Percentiles rank a stretch among this genome's conserved stretches.
phyloP scores from a whole-genome alignment of 2,888 invertebrate genomes.

The Tipula confusa region DNA sequence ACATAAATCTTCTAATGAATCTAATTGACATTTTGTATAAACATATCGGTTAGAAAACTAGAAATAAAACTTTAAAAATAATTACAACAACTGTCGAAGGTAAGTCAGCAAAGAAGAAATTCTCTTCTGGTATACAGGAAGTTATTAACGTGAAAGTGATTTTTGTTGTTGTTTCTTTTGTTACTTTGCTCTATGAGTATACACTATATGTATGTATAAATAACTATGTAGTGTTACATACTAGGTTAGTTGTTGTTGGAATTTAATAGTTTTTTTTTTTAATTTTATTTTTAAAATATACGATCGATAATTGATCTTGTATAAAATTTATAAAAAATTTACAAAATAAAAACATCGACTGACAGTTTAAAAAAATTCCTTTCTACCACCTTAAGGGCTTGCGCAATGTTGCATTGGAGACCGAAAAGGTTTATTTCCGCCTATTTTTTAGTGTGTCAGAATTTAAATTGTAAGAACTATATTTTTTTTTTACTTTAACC shows the following conservation, averaged over 20 bases:
- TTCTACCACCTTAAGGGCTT: too few relatives aligned
- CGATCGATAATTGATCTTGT: background rate
- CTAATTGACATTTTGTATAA: constrained; percentile 5
- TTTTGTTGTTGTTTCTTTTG: background rate
- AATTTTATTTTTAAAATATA: too few relatives aligned
- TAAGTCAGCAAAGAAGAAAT: background rate
- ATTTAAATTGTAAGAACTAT: too few relatives aligned
- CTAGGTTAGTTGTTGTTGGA: background rate
- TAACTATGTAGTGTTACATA: background rate
- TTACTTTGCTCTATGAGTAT: background rate
- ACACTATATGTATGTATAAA: background rate
- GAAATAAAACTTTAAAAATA: background rate
- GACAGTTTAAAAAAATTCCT: too few relatives aligned
- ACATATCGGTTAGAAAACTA: background rate
- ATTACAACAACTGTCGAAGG: background rate
- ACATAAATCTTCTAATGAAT: background rate
- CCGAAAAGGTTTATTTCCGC: too few relatives aligned
- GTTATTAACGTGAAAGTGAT: background rate
- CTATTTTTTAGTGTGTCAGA: too few relatives aligned
- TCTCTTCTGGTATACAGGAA: constrained; percentile 9
- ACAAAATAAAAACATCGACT: too few relatives aligned
- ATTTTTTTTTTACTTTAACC: too few relatives aligned
- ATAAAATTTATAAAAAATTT: too few relatives aligned
- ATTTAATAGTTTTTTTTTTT: background rate
- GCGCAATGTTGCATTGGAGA: too few relatives aligned